These are phyloP conservation scores for Crossocerus cetratus DNA, from an alignment of 2,888 invertebrate species.

Conservation along the genomic window DNA sequence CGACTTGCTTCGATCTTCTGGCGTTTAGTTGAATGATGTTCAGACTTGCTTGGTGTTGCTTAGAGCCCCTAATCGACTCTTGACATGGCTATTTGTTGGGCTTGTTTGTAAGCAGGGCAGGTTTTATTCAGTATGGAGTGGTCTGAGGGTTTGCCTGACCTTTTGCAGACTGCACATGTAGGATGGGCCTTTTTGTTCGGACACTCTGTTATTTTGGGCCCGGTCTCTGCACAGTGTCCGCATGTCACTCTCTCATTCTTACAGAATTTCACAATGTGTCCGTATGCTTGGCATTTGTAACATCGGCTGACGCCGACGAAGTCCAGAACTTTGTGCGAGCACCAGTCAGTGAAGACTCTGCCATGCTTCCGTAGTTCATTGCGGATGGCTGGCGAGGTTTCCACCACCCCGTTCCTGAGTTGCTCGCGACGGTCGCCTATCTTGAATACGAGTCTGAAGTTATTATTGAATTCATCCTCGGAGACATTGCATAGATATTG, in stretches of 20 bases:
- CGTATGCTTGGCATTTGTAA: too few relatives aligned
- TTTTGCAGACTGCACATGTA: slow-evolving; percentile 15
- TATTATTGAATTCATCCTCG: too few relatives aligned
- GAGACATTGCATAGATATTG: too few relatives aligned
- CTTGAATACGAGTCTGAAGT: too few relatives aligned
- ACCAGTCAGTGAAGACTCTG: too few relatives aligned
- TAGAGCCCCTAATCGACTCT: slow-evolving; percentile 21
- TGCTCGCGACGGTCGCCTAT: too few relatives aligned
- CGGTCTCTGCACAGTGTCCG: slow-evolving; percentile 33
- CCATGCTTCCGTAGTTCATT: too few relatives aligned
- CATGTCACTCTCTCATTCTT: slow-evolving; percentile 21
- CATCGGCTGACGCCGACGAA: too few relatives aligned
- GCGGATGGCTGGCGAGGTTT: too few relatives aligned
- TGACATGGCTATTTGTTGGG: neutral
- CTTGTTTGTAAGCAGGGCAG: slow-evolving; percentile 22
- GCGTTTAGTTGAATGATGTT: slow-evolving; percentile 6
- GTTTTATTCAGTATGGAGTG: slow-evolving; percentile 14
- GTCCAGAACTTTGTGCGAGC: too few relatives aligned
- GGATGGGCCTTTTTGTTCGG: neutral
- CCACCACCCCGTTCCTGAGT: too few relatives aligned
- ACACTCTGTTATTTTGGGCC: slow-evolving; percentile 14
- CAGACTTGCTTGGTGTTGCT: neutral
- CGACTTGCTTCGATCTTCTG: slow-evolving; percentile 7
- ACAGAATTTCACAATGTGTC: too few relatives aligned
- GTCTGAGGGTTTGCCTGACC: slow-evolving; percentile 2